A percentile compares a stretch with the other conserved stretches of the same genome.
These are phyloP conservation scores for Mesembrinibis cayennensis DNA, from an alignment of 2,113 vertebrate species.

Conservation along the genomic window DNA sequence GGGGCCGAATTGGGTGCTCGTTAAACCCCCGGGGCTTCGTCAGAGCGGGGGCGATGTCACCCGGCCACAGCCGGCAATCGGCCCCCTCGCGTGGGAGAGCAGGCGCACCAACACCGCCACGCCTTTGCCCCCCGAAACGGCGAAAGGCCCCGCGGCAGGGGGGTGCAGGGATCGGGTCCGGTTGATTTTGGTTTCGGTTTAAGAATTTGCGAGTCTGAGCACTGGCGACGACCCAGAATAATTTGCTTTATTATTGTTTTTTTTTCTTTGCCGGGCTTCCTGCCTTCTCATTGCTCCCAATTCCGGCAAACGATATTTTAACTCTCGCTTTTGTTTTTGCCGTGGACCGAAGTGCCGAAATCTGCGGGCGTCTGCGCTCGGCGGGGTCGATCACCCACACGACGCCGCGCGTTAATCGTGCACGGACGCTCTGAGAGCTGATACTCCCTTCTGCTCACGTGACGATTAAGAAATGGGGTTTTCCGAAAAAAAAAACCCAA, in stretches of 20 bases:
- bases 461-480: neutral
- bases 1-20: no score
- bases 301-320: neutral
- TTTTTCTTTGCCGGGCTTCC: no score
- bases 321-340: neutral
- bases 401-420: no score
- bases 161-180: neutral
- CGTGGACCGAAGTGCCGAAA: no score
- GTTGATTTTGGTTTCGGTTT: neutral
- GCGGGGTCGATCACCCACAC: neutral
- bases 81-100: neutral
- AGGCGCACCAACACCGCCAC: neutral
- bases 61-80: neutral
- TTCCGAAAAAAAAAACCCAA: neutral
- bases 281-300: neutral
- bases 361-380: neutral
- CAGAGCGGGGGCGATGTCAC: neutral
- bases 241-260: neutral
- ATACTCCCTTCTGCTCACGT: neutral
- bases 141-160: neutral
- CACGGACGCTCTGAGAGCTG: no score
- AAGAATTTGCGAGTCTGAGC: neutral
- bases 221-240: neutral
- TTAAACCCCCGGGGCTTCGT: neutral
- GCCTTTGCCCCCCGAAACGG: neutral